Evolutionary conservation across 1,140 invertebrate species (phyloP), one percentile per base, ranked within the genome.

Genomic region (Tetramorium simillimum): DNA sequence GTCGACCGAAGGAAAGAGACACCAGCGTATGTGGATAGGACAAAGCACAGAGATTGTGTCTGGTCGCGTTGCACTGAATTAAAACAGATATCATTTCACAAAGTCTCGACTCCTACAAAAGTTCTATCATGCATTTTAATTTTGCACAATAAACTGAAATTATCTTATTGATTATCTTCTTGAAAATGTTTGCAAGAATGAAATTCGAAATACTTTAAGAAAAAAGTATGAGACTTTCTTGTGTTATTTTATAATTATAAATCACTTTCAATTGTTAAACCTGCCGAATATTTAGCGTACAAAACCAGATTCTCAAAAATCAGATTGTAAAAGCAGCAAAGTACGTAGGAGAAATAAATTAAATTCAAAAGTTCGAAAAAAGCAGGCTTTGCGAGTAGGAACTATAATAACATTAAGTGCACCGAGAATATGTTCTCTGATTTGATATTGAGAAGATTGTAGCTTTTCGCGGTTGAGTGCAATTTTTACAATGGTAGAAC

Each of bases 21-120:
- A 3, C 21, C 10, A 21, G 53, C 40, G 12, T 46, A 82, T 82
- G 51, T 72, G 53, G 7, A 82, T 73, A 24, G 18, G 9, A 73
- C 24, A 60, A 73, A 73, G 53, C 67, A 14, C 16, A 72, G 51
- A 80, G 21, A 82, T 72, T 58, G 21, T 24, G 14, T 40, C 33
- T 33, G 21, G 21, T n/a, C 9, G 37, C 9, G 51, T 73, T 82
- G 14, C 40, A 58, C 53, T 46, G 12, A 73, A 73, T 60, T 82
- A 73, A 82, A 82, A 82, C 14, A 60, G 12, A 73, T 60, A 82
- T 72, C 67, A 46, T 58, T 82, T 73, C 67, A 46, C 21, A 18
- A 72, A 43, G 16, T 33, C 46, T 24, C 16, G 16, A 51, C n/a
- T 82, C 37, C 14, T 49, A 33, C 46, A 24, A n/a, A 16, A 53